phyloP scores from a whole-genome alignment of 2,113 vertebrate species.

The Scomber colias region DNA sequence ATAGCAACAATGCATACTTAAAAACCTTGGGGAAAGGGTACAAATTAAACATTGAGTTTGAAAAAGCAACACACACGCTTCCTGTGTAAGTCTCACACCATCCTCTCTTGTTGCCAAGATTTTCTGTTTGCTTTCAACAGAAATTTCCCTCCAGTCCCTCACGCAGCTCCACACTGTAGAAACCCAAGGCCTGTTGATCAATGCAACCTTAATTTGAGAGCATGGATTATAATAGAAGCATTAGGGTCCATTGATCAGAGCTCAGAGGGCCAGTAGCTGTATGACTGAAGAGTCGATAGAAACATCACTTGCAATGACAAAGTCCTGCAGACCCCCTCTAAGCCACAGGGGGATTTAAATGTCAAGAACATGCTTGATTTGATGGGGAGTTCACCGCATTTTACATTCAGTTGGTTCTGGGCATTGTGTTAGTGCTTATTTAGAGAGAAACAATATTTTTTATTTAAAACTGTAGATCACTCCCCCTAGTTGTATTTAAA shows the following conservation, averaged over 20 bases:
- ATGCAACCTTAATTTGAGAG: constrained; percentile 79
- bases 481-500: background rate
- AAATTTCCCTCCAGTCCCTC: constrained; percentile 35
- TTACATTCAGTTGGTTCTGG: constrained; percentile 4
- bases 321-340: constrained; percentile 55
- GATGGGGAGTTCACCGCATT: constrained; percentile 7
- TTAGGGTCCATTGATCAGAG: constrained; percentile 79
- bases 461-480: background rate
- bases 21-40: constrained; percentile 59
- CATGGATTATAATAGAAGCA: constrained; percentile 83
- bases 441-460: background rate
- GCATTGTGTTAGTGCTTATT: background rate
- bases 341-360: constrained; percentile 62
- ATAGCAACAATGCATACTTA: constrained; percentile 46
- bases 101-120: background rate
- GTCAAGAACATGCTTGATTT: constrained; percentile 61
- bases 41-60: constrained; percentile 51
- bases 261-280: constrained; percentile 54
- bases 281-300: constrained; percentile 76
- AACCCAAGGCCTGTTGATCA: constrained; percentile 72
- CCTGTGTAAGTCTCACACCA: constrained; percentile 20
- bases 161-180: constrained; percentile 44
- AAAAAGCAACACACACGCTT: constrained; percentile 9
- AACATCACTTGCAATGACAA: constrained; percentile 71
- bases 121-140: constrained; percentile 36